Base-by-base conservation (phyloP, 1,140 invertebrate genomes). In the Lordiphosa mommai region DNA sequence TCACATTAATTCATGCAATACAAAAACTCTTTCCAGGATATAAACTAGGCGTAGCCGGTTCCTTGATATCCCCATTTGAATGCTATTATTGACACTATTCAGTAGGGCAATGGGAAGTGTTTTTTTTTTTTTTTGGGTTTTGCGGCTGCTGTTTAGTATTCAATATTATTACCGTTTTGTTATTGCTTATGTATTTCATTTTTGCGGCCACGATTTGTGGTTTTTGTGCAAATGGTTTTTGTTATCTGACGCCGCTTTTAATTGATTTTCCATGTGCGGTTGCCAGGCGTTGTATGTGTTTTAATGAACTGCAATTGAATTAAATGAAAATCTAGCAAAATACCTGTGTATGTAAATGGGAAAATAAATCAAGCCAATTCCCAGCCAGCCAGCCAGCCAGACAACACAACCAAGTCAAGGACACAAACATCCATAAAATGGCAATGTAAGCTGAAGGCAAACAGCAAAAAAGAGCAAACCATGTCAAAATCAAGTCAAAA, bases 221-320 rank as follows among this genome's bases (percentile, higher is more conserved):
- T 68, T 61, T 47, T 23, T 51, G 32, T 63, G 40, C 46, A 63
- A 77, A 69, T 79, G 68, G 5, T 27, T 77, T 77, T 79, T 72
- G 71, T 61, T 70, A 65, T 82, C 66, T 58, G 52, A 34, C 41
- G 44, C 44, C 32, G 51, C 37, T 60, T 76, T 76, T 84, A 82
- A 82, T 82, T 82, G 76, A 82, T 84, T 82, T 84, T 76, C 53
- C 58, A 84, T 82, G 71, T 82, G 53, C 36, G 41, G 52, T 47
- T 16, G 38, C n/a, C n/a, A 32, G 14, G 27, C 17, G 44, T 65
- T 17, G 57, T 40, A 57, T 32, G 58, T 23, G 14, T 47, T 59
- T 43, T 76, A 84, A 84, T 84, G 61, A 82, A 76, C 58, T 76
- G 50, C 58, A 82, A 69, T 79, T 65, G 70, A 61, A 69, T 69